These are phyloP conservation scores for Lepisosteus osseus DNA, from an alignment of 2,113 vertebrate species.

Conservation along the genomic window DNA sequence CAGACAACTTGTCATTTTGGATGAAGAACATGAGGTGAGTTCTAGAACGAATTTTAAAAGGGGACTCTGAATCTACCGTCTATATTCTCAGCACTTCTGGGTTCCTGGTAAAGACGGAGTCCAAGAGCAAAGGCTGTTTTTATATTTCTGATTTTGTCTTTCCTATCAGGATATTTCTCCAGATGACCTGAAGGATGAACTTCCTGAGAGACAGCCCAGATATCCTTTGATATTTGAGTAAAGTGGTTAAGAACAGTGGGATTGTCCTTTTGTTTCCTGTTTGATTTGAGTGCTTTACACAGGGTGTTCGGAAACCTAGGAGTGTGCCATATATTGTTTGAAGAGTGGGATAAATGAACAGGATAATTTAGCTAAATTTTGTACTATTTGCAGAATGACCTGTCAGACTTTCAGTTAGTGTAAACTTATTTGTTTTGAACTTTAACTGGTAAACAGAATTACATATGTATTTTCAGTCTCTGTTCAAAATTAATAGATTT, in stretches of 20 bases:
- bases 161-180: slow-evolving; percentile 64
- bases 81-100: too few relatives aligned
- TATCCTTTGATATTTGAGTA: slow-evolving; percentile 58
- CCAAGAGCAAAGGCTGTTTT: not conserved
- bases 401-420: too few relatives aligned
- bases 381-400: not conserved
- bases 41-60: not conserved
- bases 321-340: too few relatives aligned
- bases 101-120: too few relatives aligned
- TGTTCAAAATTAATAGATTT: not conserved
- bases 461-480: too few relatives aligned
- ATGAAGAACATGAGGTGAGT: slow-evolving; percentile 90
- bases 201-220: slow-evolving; percentile 73
- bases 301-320: too few relatives aligned
- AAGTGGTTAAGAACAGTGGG: too few relatives aligned
- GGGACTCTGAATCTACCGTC: not conserved
- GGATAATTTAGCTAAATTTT: not conserved
- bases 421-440: too few relatives aligned
- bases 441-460: too few relatives aligned
- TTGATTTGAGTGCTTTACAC: too few relatives aligned
- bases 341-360: not conserved
- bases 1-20: slow-evolving; percentile 86
- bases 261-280: too few relatives aligned
- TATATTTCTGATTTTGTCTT: slow-evolving; percentile 1
- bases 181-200: slow-evolving; percentile 65